Evolutionary conservation across 2,888 invertebrate genomes (phyloP).

Genomic region (Polydrusus pterygomalis): DNA sequence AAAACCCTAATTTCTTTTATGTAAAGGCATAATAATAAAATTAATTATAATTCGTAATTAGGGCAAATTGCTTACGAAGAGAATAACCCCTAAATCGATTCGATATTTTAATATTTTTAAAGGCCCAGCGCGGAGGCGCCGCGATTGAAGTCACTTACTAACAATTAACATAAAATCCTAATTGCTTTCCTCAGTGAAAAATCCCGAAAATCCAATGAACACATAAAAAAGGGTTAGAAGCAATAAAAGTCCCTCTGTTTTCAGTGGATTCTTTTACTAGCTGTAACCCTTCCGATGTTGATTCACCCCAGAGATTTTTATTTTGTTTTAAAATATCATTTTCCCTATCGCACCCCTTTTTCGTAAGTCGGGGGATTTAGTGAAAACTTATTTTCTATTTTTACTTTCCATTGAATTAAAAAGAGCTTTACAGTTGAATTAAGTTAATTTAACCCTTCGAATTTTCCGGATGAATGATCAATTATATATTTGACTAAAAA

Average conservation of each 20-base stretch:
- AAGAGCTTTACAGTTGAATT: constrained; percentile 5
- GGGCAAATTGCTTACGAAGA: constrained; percentile 21
- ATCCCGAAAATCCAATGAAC: constrained; percentile 69
- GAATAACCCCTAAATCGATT: constrained; percentile 25
- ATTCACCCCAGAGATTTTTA: constrained; percentile 66
- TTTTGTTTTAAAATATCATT: constrained; percentile 67
- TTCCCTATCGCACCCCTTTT: constrained; percentile 35
- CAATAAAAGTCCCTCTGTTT: constrained; percentile 64
- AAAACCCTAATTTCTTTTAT: neutral
- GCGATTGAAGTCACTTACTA: constrained; percentile 66
- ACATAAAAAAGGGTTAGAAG: constrained; percentile 67
- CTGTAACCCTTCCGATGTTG: constrained; percentile 67
- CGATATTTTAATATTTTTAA: constrained; percentile 35
- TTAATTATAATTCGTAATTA: constrained; percentile 36
- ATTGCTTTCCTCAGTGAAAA: constrained; percentile 66
- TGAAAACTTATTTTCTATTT: constrained; percentile 26
- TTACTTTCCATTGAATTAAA: constrained; percentile 12
- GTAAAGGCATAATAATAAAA: constrained; percentile 4
- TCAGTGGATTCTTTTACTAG: constrained; percentile 63
- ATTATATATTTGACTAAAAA: neutral
- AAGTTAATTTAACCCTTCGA: constrained; percentile 10
- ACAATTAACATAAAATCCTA: constrained; percentile 69
- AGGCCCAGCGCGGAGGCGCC: constrained; percentile 50
- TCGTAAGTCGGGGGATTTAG: constrained; percentile 29
- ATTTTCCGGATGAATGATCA: constrained; percentile 6